A percentile compares a stretch with the other conserved stretches of the same genome.
Evolutionary conservation across 2,888 invertebrate genomes (phyloP).

Genomic region (Gandaritis pyraliata): DNA sequence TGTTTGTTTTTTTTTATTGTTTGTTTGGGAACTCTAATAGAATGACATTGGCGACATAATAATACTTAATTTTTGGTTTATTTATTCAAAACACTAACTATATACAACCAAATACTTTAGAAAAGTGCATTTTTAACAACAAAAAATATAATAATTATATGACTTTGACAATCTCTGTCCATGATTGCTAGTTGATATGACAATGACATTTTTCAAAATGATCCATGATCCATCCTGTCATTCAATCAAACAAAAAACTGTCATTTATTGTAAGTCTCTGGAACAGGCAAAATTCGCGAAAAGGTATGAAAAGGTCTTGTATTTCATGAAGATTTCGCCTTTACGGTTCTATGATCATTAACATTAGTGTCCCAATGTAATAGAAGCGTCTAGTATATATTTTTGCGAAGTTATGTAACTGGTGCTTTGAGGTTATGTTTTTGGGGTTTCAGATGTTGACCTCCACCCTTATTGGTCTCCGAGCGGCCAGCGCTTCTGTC

Average conservation of each 20-base stretch:
- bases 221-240: background rate
- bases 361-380: background rate
- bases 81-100: too few relatives aligned
- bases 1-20: too few relatives aligned
- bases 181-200: too few relatives aligned
- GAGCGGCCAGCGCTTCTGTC: conserved; percentile 76
- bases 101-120: too few relatives aligned
- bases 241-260: conserved; percentile 34
- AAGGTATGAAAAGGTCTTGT: conserved; percentile 50
- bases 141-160: too few relatives aligned
- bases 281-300: conserved; percentile 45
- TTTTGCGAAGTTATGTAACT: conserved; percentile 63
- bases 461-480: conserved; percentile 79
- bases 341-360: background rate
- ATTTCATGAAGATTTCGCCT: conserved; percentile 21
- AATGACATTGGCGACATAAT: too few relatives aligned
- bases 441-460: conserved; percentile 82
- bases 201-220: too few relatives aligned
- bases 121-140: too few relatives aligned
- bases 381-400: conserved; percentile 11
- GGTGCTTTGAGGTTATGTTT: conserved; percentile 65
- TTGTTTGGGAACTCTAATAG: too few relatives aligned
- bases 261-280: conserved; percentile 53
- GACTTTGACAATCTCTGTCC: too few relatives aligned
- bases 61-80: too few relatives aligned